Percentiles rank a stretch among this genome's conserved stretches.
phyloP scores from a whole-genome alignment of 2,888 invertebrate species.

The Tribolium freemani region DNA sequence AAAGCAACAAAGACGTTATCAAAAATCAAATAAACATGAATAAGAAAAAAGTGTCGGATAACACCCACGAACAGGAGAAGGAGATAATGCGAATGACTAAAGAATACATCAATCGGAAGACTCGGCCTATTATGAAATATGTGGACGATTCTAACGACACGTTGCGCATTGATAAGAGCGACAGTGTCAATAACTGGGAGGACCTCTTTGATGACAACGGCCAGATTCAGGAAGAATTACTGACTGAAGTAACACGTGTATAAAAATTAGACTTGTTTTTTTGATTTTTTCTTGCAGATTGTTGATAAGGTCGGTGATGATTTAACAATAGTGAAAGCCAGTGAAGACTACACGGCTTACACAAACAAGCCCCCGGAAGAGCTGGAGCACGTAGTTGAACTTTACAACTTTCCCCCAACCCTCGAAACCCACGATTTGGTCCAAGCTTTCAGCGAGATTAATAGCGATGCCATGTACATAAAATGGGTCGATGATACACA shows the following conservation, averaged over 20 bases:
- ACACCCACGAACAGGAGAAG: slow-evolving; percentile 61
- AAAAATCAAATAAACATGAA: slow-evolving; percentile 41
- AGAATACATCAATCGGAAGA: slow-evolving; percentile 64
- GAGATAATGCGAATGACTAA: slow-evolving; percentile 65
- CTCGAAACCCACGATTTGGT: slow-evolving; percentile 65
- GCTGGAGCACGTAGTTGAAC: slow-evolving; percentile 65
- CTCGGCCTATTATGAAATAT: slow-evolving; percentile 64
- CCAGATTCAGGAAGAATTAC: slow-evolving; percentile 57
- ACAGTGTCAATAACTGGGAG: slow-evolving; percentile 64
- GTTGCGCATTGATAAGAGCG: slow-evolving; percentile 55
- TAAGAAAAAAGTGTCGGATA: slow-evolving; percentile 45
- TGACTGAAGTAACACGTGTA: slow-evolving; percentile 53
- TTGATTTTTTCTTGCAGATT: slow-evolving; percentile 52
- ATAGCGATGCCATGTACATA: slow-evolving; percentile 65
- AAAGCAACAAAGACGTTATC: slow-evolving; percentile 6
- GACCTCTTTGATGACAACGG: slow-evolving; percentile 65
- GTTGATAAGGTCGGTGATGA: slow-evolving; percentile 60
- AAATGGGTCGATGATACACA: slow-evolving; percentile 68
- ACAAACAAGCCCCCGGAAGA: slow-evolving; percentile 58
- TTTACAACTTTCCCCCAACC: slow-evolving; percentile 65
- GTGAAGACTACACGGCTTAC: slow-evolving; percentile 61
- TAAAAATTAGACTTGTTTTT: not conserved
- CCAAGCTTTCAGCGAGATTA: slow-evolving; percentile 63
- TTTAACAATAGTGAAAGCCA: slow-evolving; percentile 59
- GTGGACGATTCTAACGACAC: slow-evolving; percentile 58